These are phyloP conservation scores for Onthophagus taurus DNA, from an alignment of 1,140 invertebrate genomes.

Conservation along the genomic window DNA sequence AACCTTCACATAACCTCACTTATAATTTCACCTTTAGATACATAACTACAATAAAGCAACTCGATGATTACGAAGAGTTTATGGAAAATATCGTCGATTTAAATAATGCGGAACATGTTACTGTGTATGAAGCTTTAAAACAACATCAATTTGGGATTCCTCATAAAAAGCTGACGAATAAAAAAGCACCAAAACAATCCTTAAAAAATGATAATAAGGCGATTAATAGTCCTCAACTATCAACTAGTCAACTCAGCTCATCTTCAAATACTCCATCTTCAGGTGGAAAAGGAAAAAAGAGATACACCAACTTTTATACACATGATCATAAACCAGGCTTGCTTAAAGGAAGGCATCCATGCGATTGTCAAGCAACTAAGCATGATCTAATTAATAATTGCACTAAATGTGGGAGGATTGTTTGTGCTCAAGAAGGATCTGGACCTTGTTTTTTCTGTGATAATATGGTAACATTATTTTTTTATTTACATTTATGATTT, in stretches of 20 bases:
- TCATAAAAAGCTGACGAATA: background rate
- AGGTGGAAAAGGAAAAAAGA: conserved; percentile 31
- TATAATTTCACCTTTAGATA: conserved; percentile 37
- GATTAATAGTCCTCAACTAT: background rate
- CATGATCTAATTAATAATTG: conserved; percentile 93
- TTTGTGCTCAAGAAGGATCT: conserved; percentile 93
- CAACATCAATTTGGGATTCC: conserved; percentile 38
- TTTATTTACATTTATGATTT: conserved; percentile 2
- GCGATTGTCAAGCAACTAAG: conserved; percentile 86
- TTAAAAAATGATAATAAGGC: background rate
- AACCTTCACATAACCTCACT: background rate
- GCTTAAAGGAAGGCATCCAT: conserved; percentile 69
- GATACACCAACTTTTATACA: conserved; percentile 66
- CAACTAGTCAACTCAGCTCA: conserved; percentile 13
- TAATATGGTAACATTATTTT: conserved; percentile 49
- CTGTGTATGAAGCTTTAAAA: conserved; percentile 54
- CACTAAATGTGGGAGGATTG: conserved; percentile 83
- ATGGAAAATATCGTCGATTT: conserved; percentile 56
- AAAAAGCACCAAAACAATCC: background rate
- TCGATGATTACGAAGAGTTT: conserved; percentile 58
- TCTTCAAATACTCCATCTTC: conserved; percentile 10
- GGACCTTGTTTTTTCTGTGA: conserved; percentile 93
- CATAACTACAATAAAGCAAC: conserved; percentile 53
- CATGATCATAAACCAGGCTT: conserved; percentile 43
- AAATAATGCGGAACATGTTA: conserved; percentile 50